A percentile compares a stretch with the other conserved stretches of the same genome.
phyloP scores from a whole-genome alignment of 2,888 invertebrate species.

The Drosophila buzzatii region DNA sequence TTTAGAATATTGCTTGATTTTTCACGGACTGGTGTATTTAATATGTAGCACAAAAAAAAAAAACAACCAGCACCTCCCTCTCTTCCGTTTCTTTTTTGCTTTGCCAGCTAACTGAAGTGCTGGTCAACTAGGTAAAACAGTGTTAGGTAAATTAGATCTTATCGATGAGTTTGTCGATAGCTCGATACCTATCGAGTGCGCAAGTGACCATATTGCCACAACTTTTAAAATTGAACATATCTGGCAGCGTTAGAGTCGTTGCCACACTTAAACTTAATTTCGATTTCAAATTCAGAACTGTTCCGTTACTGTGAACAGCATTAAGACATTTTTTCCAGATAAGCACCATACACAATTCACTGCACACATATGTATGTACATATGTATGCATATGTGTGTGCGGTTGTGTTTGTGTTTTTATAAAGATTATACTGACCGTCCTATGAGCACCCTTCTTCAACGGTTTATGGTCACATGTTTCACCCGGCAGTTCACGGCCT shows the following conservation, averaged over 20 bases:
- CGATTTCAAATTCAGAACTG: slow-evolving; percentile 1
- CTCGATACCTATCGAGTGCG: slow-evolving; percentile 16
- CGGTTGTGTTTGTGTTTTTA: not conserved
- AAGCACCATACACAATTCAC: not conserved
- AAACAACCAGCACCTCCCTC: slow-evolving; percentile 44
- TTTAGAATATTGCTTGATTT: slow-evolving; percentile 37
- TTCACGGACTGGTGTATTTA: slow-evolving; percentile 16
- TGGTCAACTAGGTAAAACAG: slow-evolving; percentile 33
- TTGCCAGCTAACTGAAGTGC: slow-evolving; percentile 42
- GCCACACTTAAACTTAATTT: not conserved
- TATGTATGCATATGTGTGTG: not conserved
- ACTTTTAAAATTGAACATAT: not conserved
- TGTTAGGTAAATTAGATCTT: slow-evolving; percentile 20
- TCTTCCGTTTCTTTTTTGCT: slow-evolving; percentile 46
- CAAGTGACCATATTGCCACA: not conserved
- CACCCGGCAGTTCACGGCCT: slow-evolving; percentile 26
- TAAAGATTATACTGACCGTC: not conserved
- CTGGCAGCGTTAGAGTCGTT: slow-evolving; percentile 24
- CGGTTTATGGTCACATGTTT: slow-evolving; percentile 25
- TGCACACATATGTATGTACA: not conserved
- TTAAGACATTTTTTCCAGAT: not conserved
- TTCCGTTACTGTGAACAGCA: not conserved
- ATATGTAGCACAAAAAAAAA: slow-evolving; percentile 41
- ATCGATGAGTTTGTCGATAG: slow-evolving; percentile 29
- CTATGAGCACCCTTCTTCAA: not conserved